A percentile compares a stretch with the other conserved stretches of the same genome.
These are phyloP conservation scores for Oreonectes daqikongensis DNA, from an alignment of 2,797 vertebrate species.

Conservation along the genomic window DNA sequence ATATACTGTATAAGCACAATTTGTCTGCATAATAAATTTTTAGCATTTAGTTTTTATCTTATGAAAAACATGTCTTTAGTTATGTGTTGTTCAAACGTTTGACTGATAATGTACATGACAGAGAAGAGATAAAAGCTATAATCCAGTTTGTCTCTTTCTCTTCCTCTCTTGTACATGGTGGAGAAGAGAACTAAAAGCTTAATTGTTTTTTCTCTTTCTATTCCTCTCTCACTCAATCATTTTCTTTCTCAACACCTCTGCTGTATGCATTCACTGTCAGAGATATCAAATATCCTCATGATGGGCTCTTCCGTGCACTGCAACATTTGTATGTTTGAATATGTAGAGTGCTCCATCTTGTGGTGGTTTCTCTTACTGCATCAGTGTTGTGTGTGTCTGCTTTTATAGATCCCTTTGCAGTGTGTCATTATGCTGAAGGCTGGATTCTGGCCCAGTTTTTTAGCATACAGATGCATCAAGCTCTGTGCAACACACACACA, in stretches of 20 bases:
- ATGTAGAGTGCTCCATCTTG: constrained; percentile 48
- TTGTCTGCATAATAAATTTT: background rate
- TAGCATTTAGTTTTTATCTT: background rate
- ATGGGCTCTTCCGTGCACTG: background rate
- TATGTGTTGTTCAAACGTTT: background rate
- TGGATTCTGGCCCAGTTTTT: constrained; percentile 34
- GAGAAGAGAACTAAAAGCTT: background rate
- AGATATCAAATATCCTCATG: background rate
- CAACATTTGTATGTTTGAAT: background rate
- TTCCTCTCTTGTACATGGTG: background rate
- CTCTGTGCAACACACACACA: constrained; percentile 49
- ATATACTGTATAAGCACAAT: background rate
- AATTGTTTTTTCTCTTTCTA: background rate
- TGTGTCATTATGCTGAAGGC: constrained; percentile 38
- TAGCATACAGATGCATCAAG: constrained; percentile 60
- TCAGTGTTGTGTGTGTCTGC: background rate
- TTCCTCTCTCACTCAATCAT: background rate
- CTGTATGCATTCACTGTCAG: background rate
- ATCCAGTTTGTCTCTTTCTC: background rate
- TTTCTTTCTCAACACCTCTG: background rate
- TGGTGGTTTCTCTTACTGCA: constrained; percentile 25
- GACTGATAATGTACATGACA: background rate
- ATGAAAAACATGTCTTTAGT: background rate
- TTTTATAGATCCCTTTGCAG: constrained; percentile 29
- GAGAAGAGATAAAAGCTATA: background rate